Base-by-base conservation (phyloP, 1,140 invertebrate species). In the Drosophila pectinifera region DNA sequence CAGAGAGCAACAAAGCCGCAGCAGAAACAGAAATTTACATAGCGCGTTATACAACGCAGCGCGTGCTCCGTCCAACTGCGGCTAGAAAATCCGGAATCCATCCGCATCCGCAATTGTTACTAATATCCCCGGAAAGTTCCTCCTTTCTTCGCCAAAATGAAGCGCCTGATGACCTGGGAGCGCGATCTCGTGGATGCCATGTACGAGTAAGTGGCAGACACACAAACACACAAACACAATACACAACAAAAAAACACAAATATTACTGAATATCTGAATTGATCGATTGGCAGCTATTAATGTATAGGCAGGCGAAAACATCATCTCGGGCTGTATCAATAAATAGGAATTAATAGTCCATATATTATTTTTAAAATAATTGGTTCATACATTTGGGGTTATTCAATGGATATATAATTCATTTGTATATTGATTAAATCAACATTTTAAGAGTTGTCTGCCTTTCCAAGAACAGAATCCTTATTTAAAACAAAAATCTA, bases 121-220 rank as follows among this genome's bases (percentile, higher is more conserved):
- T 26, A 53, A 65, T 28, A 55, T 55, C 49, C 51, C 36, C 26
- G 7, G 28, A 42, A 63, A 59, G 70, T 80, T 51, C 28, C 14
- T 13, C 68, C 56, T 79, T 78, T 53, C 41, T 65, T 43, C 68
- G 61, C 18, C 82, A 90, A 74, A 43, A 91, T 91, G 90, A 91
- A 91, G 80, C 90, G 90, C 53, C 59, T 91, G 58, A 85, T 91
- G 83, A 91, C 90, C 65, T 91, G 90, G 90, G 90, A 91, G 72
- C 90, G 90, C 38, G 90, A 91, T 89, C 83, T 91, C 34, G 90
- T 91, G 61, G 90, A 91, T 89, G 90, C 90, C 46, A 91, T 91
- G 90, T 91, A 91, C 70, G 90, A 85, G 90, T 91, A 90, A 91
- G 90, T 91, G 62, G 22, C 26, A 49, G 18, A 51, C 28, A 62